These are phyloP conservation scores for Conger conger DNA, from an alignment of 2,113 vertebrate species.

Conservation along the genomic window DNA sequence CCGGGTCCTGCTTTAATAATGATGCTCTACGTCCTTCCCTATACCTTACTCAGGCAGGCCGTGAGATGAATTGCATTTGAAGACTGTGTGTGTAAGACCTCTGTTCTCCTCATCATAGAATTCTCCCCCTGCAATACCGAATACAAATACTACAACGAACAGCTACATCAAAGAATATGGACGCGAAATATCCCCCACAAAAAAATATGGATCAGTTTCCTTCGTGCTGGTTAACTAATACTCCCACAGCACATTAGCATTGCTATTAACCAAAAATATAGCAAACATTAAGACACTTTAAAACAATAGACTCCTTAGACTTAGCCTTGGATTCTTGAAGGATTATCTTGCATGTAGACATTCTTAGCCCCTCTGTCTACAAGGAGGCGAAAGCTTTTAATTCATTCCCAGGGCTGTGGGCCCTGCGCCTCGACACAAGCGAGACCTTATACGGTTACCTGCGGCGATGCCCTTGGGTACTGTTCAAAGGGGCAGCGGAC, in stretches of 20 bases:
- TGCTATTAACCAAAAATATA: neutral
- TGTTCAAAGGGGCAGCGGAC: neutral
- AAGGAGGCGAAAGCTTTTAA: neutral
- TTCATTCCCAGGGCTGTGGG: neutral
- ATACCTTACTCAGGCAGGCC: neutral
- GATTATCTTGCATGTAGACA: neutral
- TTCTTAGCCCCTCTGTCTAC: neutral
- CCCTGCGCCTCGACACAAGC: neutral
- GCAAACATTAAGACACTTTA: neutral
- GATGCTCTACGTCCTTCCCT: neutral
- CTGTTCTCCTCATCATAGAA: neutral
- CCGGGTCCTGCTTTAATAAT: neutral
- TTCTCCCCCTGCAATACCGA: neutral
- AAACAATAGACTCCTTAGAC: constrained; percentile 1
- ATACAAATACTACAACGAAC: neutral
- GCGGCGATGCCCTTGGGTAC: neutral
- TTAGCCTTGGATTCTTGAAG: neutral
- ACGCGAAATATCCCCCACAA: neutral
- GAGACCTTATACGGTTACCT: neutral
- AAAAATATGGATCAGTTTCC: neutral
- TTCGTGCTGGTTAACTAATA: neutral
- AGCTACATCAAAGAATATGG: neutral
- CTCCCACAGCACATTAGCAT: neutral
- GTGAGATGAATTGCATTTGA: neutral
- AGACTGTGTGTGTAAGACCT: neutral